Evolutionary conservation across 2,797 vertebrate genomes (phyloP), one percentile per base, ranked within the genome.

Genomic region (Triplophysa yarkandensis): DNA sequence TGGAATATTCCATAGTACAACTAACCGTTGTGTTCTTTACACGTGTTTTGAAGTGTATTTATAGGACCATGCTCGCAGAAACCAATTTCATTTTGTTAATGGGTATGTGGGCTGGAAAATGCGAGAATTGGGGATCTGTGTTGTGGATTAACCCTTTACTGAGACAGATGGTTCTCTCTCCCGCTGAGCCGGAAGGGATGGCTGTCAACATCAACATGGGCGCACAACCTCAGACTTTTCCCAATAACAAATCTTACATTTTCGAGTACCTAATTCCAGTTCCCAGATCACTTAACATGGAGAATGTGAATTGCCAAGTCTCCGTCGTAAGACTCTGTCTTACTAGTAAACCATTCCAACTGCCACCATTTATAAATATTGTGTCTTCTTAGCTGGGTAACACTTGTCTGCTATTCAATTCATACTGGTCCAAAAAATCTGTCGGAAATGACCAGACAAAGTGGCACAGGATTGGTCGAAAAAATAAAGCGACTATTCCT

Each of bases 81-180:
- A 75, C 80, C 50, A 58, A 28, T 44, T 75, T 44, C 23, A 64
- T 80, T 79, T 76, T 81, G 85, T 25, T 66, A 85, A 89, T 85
- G 80, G 81, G 83, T 87, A 78, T 83, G 75, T 85, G 81, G 82
- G 83, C 86, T 89, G 84, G 86, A 93, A 93, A 91, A 90, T 84
- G 87, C 87, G 90, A 84, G 87, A 84, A 84, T 88, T 64, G 83
- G 86, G 77, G 77, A 85, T 81, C 84, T 85, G 85, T 85, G 85
- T 89, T 89, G 87, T 89, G 90, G 92, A 92, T 95, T 94, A 93
- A 94, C 93, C 90, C 92, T 88, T 81, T 86, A 82, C 76, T 86
- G 58, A 85, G 88, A 87, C 91, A 91, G 91, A 92, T 92, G 90
- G 89, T 86, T 87, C 57, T 85, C 68, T 87, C 84, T 86, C 87